Conservation (phyloP, 2,888 invertebrate genomes). For the Microdon myrmicae region DNA sequence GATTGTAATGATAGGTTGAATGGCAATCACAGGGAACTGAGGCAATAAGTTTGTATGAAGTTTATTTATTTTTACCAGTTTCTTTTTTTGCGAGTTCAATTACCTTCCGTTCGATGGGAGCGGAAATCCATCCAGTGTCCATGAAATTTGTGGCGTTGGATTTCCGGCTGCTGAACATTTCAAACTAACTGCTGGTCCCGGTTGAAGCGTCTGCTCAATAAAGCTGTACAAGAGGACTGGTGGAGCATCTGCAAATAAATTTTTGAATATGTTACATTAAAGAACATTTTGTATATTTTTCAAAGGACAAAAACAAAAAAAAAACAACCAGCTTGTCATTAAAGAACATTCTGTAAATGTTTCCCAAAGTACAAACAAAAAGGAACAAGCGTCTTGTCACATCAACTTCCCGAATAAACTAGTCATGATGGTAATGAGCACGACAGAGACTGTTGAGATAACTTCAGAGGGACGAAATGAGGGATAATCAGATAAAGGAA, state of each 20-base stretch:
- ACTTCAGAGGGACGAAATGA: constrained; percentile 30
- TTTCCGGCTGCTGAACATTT: constrained; percentile 82
- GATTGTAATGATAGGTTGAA: constrained; percentile 43
- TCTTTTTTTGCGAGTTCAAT: constrained; percentile 64
- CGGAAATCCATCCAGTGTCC: constrained; percentile 81
- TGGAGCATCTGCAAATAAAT: constrained; percentile 74
- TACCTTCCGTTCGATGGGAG: constrained; percentile 72
- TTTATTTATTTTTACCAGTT: constrained; percentile 15
- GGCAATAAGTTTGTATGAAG: too few relatives aligned
- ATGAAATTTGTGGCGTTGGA: constrained; percentile 82
- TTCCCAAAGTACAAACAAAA: neutral
- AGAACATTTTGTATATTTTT: constrained; percentile 8
- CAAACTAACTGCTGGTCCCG: constrained; percentile 80
- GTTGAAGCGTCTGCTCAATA: constrained; percentile 81
- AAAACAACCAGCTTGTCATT: constrained; percentile 2
- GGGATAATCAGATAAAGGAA: constrained; percentile 37
- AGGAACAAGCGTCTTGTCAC: neutral
- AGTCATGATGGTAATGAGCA: constrained; percentile 7
- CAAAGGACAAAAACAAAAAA: neutral
- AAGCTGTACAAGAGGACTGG: constrained; percentile 81
- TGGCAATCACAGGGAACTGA: too few relatives aligned
- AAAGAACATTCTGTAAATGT: constrained; percentile 7
- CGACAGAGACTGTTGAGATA: constrained; percentile 28
- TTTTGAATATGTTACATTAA: constrained; percentile 35
- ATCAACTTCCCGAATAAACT: too few relatives aligned